phyloP scores from a whole-genome alignment of 2,888 invertebrate genomes.

The Drosophila mimica region DNA sequence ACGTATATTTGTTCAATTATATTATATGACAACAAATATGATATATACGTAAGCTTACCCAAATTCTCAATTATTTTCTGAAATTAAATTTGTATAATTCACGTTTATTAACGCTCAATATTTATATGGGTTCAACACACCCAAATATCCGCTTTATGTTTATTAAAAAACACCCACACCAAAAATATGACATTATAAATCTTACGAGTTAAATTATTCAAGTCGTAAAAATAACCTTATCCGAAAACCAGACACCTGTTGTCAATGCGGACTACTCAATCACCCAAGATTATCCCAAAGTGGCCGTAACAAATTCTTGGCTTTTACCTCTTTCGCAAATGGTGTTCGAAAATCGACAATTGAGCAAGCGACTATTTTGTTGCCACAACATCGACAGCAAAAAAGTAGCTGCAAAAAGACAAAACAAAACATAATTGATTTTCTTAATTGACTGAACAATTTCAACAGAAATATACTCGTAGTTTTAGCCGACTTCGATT shows the following conservation, averaged over 20 bases:
- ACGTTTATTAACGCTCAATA: background rate
- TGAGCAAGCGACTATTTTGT: conserved; percentile 61
- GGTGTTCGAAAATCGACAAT: conserved; percentile 58
- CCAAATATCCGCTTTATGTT: background rate
- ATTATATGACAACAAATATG: too few species aligned
- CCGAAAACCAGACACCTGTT: conserved; percentile 42
- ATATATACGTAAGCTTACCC: background rate
- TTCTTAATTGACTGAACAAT: conserved; percentile 74
- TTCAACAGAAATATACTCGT: conserved; percentile 59
- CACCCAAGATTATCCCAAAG: conserved; percentile 25
- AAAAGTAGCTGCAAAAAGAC: conserved; percentile 54
- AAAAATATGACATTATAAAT: background rate
- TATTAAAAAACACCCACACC: background rate
- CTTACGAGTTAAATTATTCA: background rate
- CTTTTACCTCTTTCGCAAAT: conserved; percentile 73
- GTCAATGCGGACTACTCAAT: conserved; percentile 21
- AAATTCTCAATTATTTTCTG: background rate
- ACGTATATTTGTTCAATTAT: background rate
- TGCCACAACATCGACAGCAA: conserved; percentile 43
- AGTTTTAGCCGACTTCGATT: conserved; percentile 29
- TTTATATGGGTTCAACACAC: background rate
- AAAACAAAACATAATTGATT: conserved; percentile 64
- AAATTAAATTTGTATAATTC: background rate
- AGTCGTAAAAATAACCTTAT: conserved; percentile 11
- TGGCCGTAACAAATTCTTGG: conserved; percentile 54